Evolutionary conservation across 1,140 invertebrate species (phyloP), one percentile per base, ranked within the genome.

Genomic region (Drosophila triauraria): DNA sequence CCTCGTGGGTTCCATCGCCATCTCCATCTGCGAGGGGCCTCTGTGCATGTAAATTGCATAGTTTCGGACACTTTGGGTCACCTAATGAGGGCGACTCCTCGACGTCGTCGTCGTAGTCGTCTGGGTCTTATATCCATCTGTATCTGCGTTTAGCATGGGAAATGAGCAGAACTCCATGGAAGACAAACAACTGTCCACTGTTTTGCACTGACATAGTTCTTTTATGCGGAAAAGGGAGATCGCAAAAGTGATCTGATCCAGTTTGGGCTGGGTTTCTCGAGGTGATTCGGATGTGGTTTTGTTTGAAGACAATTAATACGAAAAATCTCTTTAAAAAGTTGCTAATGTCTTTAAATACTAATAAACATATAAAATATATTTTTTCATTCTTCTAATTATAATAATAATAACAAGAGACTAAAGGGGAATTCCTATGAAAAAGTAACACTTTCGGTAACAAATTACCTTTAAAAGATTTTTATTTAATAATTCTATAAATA

Each of bases 21-120:
- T 53, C 50, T 53, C 30, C 50, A 53, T 81, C 42, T 57, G 57
- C 63, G 81, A 90, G 68, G 61, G 81, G 78, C 82, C 63, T 68
- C 78, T 90, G 59, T 75, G 86, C 85, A 90, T 90, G 82, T 85
- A 90, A 90, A 90, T 90, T 81, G 85, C 86, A 90, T 90, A 82
- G 75, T 90, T 90, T 68, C 75, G 65, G 81, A 90, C 85, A 88
- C 85, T 84, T 88, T 84, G 85, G 83, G 80, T 88, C 85, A 90
- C 57, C 80, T 88, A 88, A 88, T 88, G 84, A 88, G 84, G 80
- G 74, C 84, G 84, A 60, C 74, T 71, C 65, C 43, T 70, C 65
- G 69, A 30, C 30, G 42, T 50, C 53, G 23, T n/a, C n/a, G 48
- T 50, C 43, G 32, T n/a, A n/a, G n/a, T 32, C 38, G 53, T 51